Conservation (phyloP, 2,113 vertebrate species). For the Ceyx melanurus region DNA sequence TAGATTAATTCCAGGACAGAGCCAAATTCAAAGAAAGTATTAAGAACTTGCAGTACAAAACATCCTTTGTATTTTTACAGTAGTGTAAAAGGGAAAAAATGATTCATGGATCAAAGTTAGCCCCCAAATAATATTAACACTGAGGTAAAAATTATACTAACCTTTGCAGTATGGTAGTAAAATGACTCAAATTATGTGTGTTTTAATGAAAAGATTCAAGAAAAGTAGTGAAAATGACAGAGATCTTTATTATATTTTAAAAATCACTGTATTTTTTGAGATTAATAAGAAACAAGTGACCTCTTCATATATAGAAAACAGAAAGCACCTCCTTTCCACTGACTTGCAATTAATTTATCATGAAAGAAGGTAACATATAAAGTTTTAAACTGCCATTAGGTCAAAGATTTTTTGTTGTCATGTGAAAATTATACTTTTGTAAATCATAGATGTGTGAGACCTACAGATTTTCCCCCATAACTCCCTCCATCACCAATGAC, state of each 20-base stretch:
- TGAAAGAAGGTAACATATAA: not conserved
- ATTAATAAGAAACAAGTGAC: not conserved
- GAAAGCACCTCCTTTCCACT: not conserved
- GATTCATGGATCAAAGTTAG: not conserved
- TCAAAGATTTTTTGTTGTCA: not conserved
- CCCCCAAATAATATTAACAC: not conserved
- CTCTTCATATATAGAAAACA: not conserved
- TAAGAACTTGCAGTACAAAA: conserved; percentile 33
- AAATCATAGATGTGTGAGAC: not conserved
- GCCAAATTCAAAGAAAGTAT: conserved; percentile 26
- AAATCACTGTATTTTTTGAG: not conserved
- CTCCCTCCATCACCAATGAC: not conserved
- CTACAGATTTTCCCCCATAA: not conserved
- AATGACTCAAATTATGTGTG: not conserved
- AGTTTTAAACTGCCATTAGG: not conserved
- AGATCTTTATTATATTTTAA: not conserved
- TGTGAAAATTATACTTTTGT: not conserved
- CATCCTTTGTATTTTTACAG: conserved; percentile 14
- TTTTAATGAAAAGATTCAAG: not conserved
- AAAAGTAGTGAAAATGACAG: not conserved
- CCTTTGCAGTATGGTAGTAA: not conserved
- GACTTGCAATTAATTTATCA: not conserved
- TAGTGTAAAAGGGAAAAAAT: conserved; percentile 13
- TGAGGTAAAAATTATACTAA: not conserved
- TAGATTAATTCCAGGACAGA: conserved; percentile 55